These are phyloP conservation scores for Scaptodrosophila latifasciaeformis DNA, from an alignment of 2,888 invertebrate species.

Conservation along the genomic window DNA sequence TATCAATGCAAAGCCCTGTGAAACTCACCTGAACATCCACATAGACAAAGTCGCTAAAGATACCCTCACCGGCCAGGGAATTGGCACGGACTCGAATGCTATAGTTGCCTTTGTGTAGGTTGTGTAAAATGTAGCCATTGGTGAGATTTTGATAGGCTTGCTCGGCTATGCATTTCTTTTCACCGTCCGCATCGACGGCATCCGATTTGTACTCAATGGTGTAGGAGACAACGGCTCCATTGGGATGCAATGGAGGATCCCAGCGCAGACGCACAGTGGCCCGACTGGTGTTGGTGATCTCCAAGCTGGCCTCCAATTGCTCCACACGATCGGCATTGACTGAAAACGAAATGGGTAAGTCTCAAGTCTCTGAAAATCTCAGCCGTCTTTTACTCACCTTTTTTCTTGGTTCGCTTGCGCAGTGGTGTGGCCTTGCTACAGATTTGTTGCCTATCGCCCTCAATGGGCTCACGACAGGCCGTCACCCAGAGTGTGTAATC, in stretches of 20 bases:
- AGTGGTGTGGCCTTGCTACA: slow-evolving; percentile 78
- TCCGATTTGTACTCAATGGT: slow-evolving; percentile 82
- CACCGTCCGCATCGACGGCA: slow-evolving; percentile 79
- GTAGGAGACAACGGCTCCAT: slow-evolving; percentile 91
- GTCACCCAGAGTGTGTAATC: slow-evolving; percentile 84
- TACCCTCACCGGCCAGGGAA: slow-evolving; percentile 85
- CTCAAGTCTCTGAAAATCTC: not conserved
- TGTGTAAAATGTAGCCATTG: slow-evolving; percentile 62
- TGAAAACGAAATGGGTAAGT: slow-evolving; percentile 61
- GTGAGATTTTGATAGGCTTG: slow-evolving; percentile 77
- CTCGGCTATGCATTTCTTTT: slow-evolving; percentile 83
- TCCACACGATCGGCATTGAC: slow-evolving; percentile 82
- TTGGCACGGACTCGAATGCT: slow-evolving; percentile 85
- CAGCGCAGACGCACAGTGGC: slow-evolving; percentile 83
- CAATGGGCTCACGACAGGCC: slow-evolving; percentile 82
- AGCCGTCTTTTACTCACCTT: slow-evolving; percentile 59
- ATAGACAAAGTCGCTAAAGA: slow-evolving; percentile 77
- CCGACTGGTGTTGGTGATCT: slow-evolving; percentile 74
- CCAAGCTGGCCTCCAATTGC: slow-evolving; percentile 75
- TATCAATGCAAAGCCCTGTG: no score
- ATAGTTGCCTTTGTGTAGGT: slow-evolving; percentile 86
- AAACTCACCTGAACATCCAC: slow-evolving; percentile 81
- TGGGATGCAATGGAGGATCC: slow-evolving; percentile 88
- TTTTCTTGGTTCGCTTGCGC: slow-evolving; percentile 76
- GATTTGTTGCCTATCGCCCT: slow-evolving; percentile 39